phyloP scores from a whole-genome alignment of 2,113 vertebrate species.

The Camelus dromedarius region DNA sequence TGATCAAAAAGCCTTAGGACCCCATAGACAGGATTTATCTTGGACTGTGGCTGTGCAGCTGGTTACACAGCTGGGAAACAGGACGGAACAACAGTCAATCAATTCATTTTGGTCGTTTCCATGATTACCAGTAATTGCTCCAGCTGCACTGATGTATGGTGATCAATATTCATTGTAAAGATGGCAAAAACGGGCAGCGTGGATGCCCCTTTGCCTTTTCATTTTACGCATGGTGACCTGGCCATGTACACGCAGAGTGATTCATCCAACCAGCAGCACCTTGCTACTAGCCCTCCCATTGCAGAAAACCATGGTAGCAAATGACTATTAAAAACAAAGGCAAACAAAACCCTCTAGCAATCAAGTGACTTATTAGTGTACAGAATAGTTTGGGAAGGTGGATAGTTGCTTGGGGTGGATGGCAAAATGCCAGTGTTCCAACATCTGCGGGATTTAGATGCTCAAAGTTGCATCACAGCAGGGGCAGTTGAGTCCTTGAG shows the following conservation, averaged over 20 bases:
- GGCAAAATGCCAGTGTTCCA: background rate
- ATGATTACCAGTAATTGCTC: conserved; percentile 74
- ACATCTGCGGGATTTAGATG: background rate
- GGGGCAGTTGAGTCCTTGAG: background rate
- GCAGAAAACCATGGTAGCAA: conserved; percentile 9
- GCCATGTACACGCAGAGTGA: background rate
- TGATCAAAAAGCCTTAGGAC: conserved; percentile 55
- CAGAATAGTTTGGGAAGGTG: background rate
- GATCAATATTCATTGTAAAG: conserved; percentile 79
- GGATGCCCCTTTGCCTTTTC: conserved; percentile 58
- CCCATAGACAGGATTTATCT: conserved; percentile 62
- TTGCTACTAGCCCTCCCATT: conserved; percentile 44
- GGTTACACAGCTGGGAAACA: conserved; percentile 72
- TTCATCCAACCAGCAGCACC: conserved; percentile 47
- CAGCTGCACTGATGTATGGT: conserved; percentile 67
- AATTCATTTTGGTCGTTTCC: conserved; percentile 69
- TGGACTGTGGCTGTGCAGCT: conserved; percentile 66
- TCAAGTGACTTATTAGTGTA: background rate
- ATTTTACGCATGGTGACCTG: conserved; percentile 57
- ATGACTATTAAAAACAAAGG: background rate
- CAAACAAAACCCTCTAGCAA: background rate
- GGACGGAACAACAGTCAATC: conserved; percentile 50
- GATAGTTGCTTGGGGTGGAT: background rate
- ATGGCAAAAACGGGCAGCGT: conserved; percentile 49
- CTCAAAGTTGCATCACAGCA: background rate